Base-by-base conservation (phyloP, 2,888 invertebrate species). In the Xylocampa areola region DNA sequence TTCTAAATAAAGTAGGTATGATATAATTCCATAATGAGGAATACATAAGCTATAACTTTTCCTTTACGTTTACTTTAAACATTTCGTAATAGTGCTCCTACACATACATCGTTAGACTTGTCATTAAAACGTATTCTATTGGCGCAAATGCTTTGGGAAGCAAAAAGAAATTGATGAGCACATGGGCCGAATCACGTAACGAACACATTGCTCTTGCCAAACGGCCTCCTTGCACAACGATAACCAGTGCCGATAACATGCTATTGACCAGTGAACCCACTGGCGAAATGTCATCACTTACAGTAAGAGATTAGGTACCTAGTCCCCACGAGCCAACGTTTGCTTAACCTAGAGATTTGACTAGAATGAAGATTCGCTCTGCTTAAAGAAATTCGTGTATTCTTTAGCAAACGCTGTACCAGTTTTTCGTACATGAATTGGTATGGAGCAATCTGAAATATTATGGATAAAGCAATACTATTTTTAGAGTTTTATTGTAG, bases 131-230 rank as follows among this genome's bases (percentile, higher is more conserved):
- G 47, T 30, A 40, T 17, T 51, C 43, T 48, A 51, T 53, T 40
- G 40, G 43, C 7, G 48, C 55, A 64, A 63, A 70, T 65, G 54
- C 70, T 64, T 69, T 60, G 58, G 47, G 63, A 69, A 75, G 50
- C 60, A 71, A 67, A 70, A 79, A 69, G 27, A 68, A 73, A 79
- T 77, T 79, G 80, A 82, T 81, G 77, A 74, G 71, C 70, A 72
- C 69, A 68, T 73, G 73, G 59, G 60, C 63, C 41, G 21, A 40
- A 45, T 77, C 80, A 79, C 76, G 82, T 80, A 82, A 85, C 65
- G 21, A n/a, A n/a, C n/a, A n/a, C n/a, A n/a, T n/a, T 23, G 32
- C 55, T 29, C 58, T 70, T 72, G 60, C 71, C 57, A 74, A 77
- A 78, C 67, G 52, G 47, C 35, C 55, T 54, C 36, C 68, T 80